phyloP scores from a whole-genome alignment of 2,113 vertebrate species.

The Oncorhynchus keta region DNA sequence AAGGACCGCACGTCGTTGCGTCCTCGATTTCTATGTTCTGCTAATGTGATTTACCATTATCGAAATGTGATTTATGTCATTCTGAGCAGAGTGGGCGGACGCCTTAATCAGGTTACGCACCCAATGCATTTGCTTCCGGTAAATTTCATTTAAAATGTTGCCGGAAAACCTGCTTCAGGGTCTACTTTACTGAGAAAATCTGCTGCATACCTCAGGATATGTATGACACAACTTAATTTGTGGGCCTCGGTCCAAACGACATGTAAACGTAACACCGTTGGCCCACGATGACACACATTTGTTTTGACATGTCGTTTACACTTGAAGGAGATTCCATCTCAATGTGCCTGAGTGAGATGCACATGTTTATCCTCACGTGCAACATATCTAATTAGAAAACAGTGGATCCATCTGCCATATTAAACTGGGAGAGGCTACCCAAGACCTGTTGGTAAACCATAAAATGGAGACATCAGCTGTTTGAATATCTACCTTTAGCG shows the following conservation, averaged over 20 bases:
- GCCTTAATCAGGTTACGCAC: too few species aligned
- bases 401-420: constrained; percentile 1
- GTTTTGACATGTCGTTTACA: constrained; percentile 19
- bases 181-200: constrained; percentile 23
- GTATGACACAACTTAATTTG: constrained; percentile 48
- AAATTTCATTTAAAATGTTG: too few species aligned
- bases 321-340: constrained; percentile 3
- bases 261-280: constrained; percentile 16
- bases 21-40: too few species aligned
- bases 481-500: not conserved
- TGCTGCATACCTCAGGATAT: constrained; percentile 20
- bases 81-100: too few species aligned
- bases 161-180: not conserved
- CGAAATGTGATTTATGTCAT: too few species aligned
- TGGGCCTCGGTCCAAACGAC: constrained; percentile 42
- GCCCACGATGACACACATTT: constrained; percentile 12
- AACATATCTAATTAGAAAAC: constrained; percentile 4
- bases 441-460: not conserved
- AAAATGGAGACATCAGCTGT: not conserved
- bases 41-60: too few species aligned
- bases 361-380: not conserved
- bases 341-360: not conserved
- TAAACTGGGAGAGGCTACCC: not conserved
- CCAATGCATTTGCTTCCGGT: too few species aligned
- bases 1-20: too few species aligned